Base-by-base conservation (phyloP, 2,113 vertebrate genomes). In the Rafetus swinhoei region DNA sequence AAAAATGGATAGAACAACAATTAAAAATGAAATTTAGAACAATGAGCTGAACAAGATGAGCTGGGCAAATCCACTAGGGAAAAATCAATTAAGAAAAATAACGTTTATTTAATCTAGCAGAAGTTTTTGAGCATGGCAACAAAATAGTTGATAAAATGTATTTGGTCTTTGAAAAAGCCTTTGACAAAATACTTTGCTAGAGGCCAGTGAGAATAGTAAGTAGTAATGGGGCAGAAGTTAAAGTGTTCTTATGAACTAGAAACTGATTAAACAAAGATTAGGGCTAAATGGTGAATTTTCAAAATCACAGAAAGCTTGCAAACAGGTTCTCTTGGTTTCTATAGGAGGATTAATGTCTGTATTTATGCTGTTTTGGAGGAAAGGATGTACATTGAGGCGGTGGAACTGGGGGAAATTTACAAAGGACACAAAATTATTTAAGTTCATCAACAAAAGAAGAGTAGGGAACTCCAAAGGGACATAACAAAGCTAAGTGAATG, bases 381-480 rank as follows among this genome's bases (percentile, higher is more conserved):
- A 92, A 84, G n/a, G 35, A 65, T 74, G n/a, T 39, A 39, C 72
- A 39, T n/a, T 24, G 9, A 1, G 2, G n/a, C 45, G 5, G 45
- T 45, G 57, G 39, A 39, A 39, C 39, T 39, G 39, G 24, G n/a
- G 39, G 65, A 94, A 86, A 87, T 86, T 76, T 5, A 57, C 92
- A 21, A n/a, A 39, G 69, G 54, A 62, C 11, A 82, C 19, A 1
- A 65, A 9, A 85, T 93, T 93, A 91, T 89, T 94, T 95, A 87
- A 52, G 86, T 95, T 94, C 93, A 77, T 88, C n/a, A 79, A 79
- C 69, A 72, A 55, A 24, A 93, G 77, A 88, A 90, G 62, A 82
- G 86, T 88, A 92, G 90, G 87, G 86, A 88, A 4, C 54, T 93
- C 82, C 82, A 82, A 90, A 95, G 95, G 86, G 93, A 93, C 62